phyloP scores from a whole-genome alignment of 1,140 invertebrate genomes.

The Anoplophora glabripennis region DNA sequence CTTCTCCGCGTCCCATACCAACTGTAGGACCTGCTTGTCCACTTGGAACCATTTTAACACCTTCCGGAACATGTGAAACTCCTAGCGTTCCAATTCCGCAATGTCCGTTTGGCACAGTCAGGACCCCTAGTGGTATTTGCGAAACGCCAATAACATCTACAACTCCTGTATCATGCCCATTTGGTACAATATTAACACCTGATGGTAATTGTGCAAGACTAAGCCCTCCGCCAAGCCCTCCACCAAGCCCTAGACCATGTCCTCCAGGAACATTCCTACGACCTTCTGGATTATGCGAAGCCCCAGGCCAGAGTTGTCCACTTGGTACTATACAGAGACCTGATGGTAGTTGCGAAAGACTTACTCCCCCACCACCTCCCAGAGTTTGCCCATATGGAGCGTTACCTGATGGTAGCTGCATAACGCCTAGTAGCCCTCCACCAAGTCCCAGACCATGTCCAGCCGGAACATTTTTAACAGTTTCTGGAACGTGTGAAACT shows the following conservation, averaged over 20 bases:
- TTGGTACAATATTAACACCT: constrained; percentile 10
- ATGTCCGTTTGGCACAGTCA: constrained; percentile 4
- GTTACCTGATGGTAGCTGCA: constrained; percentile 9
- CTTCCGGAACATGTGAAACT: constrained; percentile 4
- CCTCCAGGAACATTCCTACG: background rate
- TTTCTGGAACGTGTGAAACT: background rate
- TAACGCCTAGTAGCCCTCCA: background rate
- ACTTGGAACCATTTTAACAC: constrained; percentile 15
- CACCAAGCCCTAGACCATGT: background rate
- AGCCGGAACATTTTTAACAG: background rate
- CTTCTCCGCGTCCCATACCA: constrained; percentile 11
- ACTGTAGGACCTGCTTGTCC: constrained; percentile 20
- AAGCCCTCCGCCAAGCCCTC: background rate
- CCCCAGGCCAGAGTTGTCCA: background rate
- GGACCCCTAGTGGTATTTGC: constrained; percentile 4
- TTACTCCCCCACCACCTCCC: constrained; percentile 1
- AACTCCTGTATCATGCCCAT: constrained; percentile 1
- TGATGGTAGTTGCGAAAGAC: constrained; percentile 12
- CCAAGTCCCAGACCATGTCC: background rate
- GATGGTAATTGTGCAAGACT: constrained; percentile 8
- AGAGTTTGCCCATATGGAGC: constrained; percentile 4
- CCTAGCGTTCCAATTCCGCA: constrained; percentile 9
- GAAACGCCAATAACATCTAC: background rate
- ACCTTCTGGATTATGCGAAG: background rate
- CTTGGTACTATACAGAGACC: constrained; percentile 3